Evolutionary conservation across 2,888 invertebrate species (phyloP).

Genomic region (Caenorhabditis drosophilae): DNA sequence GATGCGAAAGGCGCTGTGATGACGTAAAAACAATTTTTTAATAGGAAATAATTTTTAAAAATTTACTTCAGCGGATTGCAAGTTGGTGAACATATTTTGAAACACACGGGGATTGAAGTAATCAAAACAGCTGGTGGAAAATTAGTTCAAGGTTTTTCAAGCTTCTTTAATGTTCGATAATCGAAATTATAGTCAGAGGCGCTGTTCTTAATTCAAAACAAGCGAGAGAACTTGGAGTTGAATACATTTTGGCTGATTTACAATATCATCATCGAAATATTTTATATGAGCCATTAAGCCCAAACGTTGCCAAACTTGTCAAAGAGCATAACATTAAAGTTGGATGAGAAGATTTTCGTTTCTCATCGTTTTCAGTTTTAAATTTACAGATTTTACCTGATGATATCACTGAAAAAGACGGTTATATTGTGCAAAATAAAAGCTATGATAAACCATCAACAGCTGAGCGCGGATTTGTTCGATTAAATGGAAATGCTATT

Average conservation of each 20-base stretch:
- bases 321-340: slow-evolving; percentile 67
- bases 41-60: not conserved
- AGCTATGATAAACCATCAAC: slow-evolving; percentile 55
- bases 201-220: slow-evolving; percentile 62
- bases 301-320: slow-evolving; percentile 61
- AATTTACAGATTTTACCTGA: slow-evolving; percentile 64
- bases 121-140: slow-evolving; percentile 68
- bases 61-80: slow-evolving; percentile 59
- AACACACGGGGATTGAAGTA: slow-evolving; percentile 67
- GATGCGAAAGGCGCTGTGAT: slow-evolving; percentile 68
- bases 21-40: slow-evolving; percentile 25
- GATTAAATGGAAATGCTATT: slow-evolving; percentile 44
- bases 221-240: slow-evolving; percentile 59
- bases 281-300: slow-evolving; percentile 65
- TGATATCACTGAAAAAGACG: slow-evolving; percentile 65
- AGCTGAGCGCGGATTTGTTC: slow-evolving; percentile 39
- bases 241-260: slow-evolving; percentile 58
- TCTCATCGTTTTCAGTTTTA: not conserved
- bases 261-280: slow-evolving; percentile 66
- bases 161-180: not conserved
- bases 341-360: not conserved
- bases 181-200: slow-evolving; percentile 49
- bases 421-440: slow-evolving; percentile 64
- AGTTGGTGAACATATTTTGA: slow-evolving; percentile 66
- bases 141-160: slow-evolving; percentile 59